Conservation (phyloP, 2,113 vertebrate species). For the Apteryx owenii region DNA sequence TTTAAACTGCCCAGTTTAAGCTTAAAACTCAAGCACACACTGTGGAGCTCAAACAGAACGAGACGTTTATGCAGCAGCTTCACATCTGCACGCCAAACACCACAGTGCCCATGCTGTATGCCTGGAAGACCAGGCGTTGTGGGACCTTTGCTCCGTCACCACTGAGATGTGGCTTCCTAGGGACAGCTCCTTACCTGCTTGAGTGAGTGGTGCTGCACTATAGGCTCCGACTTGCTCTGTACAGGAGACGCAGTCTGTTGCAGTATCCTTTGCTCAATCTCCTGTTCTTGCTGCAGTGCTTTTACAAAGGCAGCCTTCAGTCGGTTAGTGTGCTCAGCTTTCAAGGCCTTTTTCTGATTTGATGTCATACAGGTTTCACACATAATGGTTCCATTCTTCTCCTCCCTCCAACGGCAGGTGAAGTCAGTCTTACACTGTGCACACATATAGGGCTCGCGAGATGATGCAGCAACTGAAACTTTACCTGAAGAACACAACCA, state of each 20-base stretch:
- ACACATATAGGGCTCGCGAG: conserved; percentile 92
- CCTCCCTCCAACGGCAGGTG: conserved; percentile 97
- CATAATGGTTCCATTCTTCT: conserved; percentile 91
- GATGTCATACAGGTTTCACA: conserved; percentile 97
- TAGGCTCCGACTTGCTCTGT: conserved; percentile 79
- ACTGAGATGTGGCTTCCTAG: neutral
- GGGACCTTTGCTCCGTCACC: rapidly evolving
- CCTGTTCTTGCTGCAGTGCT: conserved; percentile 97
- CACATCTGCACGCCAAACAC: rapidly evolving
- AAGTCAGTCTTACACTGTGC: conserved; percentile 98
- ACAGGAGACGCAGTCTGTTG: conserved; percentile 83
- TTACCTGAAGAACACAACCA: conserved; percentile 76
- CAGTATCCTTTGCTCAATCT: conserved; percentile 95
- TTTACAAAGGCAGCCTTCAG: conserved; percentile 98
- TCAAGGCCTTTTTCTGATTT: conserved; percentile 95
- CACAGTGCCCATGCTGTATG: too few relatives aligned
- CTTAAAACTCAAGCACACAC: neutral
- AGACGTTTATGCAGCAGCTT: rapidly evolving
- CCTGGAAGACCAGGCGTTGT: neutral
- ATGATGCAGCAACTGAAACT: conserved; percentile 65
- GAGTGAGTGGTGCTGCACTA: conserved; percentile 85
- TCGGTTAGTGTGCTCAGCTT: conserved; percentile 94
- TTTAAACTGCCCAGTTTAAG: neutral
- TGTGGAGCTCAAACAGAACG: neutral
- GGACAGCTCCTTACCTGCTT: conserved; percentile 83